phyloP scores from a whole-genome alignment of 2,888 invertebrate species.

The Noctua janthe region DNA sequence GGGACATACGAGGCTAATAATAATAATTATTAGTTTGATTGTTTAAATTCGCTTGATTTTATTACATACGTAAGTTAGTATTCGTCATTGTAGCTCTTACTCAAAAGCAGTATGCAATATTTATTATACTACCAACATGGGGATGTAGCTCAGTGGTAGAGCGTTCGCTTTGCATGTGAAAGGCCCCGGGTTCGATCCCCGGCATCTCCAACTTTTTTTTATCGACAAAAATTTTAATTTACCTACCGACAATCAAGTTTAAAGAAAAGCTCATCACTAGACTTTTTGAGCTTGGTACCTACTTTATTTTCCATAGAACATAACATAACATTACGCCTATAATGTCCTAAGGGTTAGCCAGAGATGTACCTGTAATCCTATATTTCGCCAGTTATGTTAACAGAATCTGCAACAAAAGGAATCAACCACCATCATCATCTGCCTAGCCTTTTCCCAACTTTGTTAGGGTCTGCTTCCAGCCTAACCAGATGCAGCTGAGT shows the following conservation, averaged over 20 bases:
- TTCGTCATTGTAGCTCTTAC: background rate
- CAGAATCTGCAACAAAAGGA: background rate
- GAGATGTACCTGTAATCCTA: background rate
- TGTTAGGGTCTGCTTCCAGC: background rate
- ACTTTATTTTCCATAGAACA: background rate
- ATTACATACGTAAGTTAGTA: background rate
- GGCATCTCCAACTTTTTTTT: conserved; percentile 93
- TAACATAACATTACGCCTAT: no score
- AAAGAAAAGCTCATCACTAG: background rate
- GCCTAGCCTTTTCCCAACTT: background rate
- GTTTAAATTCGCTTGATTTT: background rate
- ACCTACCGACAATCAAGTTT: background rate
- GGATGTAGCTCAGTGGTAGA: conserved; percentile 98
- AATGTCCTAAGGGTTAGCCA: background rate
- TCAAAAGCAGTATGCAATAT: no score
- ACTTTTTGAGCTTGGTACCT: background rate
- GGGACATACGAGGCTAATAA: no score
- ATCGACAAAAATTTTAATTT: background rate
- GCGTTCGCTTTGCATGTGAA: conserved; percentile 99
- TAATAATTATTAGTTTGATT: background rate
- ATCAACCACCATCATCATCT: background rate
- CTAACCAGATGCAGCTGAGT: background rate
- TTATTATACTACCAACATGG: background rate
- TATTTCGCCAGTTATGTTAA: background rate
- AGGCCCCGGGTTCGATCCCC: conserved; percentile 99